phyloP scores from a whole-genome alignment of 2,113 vertebrate species.

The Rynchops niger region DNA sequence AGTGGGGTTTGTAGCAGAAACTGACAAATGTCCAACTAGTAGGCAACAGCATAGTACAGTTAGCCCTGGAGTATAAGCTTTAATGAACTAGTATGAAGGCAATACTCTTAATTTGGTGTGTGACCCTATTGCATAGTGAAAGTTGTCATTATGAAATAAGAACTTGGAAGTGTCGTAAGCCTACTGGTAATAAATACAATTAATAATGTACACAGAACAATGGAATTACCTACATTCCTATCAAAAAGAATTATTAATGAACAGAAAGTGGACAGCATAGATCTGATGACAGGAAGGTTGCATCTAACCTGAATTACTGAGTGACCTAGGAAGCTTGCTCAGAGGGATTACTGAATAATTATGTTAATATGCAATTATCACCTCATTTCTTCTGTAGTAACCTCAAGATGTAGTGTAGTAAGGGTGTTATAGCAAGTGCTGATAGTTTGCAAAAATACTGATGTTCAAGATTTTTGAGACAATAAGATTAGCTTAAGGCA shows the following conservation, averaged over 20 bases:
- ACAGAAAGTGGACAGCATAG: constrained; percentile 82
- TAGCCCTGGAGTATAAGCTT: constrained; percentile 12
- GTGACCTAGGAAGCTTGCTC: constrained; percentile 84
- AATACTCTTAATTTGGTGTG: constrained; percentile 29
- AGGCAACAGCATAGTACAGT: not conserved
- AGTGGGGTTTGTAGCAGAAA: not conserved
- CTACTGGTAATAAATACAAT: constrained; percentile 72
- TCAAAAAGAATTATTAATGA: constrained; percentile 78
- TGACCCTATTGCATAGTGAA: constrained; percentile 21
- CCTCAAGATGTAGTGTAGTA: constrained; percentile 83
- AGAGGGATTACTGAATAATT: constrained; percentile 89
- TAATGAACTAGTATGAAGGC: constrained; percentile 40
- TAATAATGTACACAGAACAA: constrained; percentile 78
- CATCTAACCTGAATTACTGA: constrained; percentile 81
- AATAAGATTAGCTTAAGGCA: constrained; percentile 77
- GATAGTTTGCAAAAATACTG: constrained; percentile 88
- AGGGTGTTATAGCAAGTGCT: constrained; percentile 87
- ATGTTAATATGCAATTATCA: constrained; percentile 97
- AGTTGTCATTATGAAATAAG: constrained; percentile 61
- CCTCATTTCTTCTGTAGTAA: constrained; percentile 88
- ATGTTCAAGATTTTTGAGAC: constrained; percentile 81
- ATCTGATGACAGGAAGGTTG: constrained; percentile 80
- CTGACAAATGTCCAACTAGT: constrained; percentile 30
- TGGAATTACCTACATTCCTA: constrained; percentile 66
- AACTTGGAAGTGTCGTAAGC: constrained; percentile 56